Conservation (phyloP, 2,888 invertebrate genomes). For the Scaptomyza reducta region DNA sequence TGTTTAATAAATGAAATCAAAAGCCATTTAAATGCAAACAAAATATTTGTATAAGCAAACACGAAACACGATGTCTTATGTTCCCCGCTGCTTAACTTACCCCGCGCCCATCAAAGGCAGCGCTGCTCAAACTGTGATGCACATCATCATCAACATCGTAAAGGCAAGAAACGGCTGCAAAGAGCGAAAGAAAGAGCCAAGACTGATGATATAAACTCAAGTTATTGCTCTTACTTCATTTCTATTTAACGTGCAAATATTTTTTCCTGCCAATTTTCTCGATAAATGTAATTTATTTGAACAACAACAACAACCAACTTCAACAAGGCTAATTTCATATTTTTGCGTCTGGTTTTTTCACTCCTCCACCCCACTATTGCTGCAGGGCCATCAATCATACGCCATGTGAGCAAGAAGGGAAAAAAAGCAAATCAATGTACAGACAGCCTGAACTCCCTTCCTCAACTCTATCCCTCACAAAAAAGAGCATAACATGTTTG, state of each 20-base stretch:
- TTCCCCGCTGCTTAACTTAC: constrained; percentile 18
- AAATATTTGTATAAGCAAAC: constrained; percentile 24
- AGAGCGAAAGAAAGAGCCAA: background rate
- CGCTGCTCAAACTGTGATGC: constrained; percentile 24
- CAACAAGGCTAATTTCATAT: constrained; percentile 65
- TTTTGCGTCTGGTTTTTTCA: constrained; percentile 52
- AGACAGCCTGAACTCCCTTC: constrained; percentile 1
- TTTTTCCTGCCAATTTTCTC: constrained; percentile 68
- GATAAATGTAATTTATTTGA: constrained; percentile 69
- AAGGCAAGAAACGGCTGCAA: constrained; percentile 8
- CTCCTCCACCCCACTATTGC: constrained; percentile 6
- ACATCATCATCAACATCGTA: constrained; percentile 30
- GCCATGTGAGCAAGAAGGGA: constrained; percentile 62
- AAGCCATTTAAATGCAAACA: constrained; percentile 41
- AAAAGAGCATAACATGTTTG: constrained; percentile 15
- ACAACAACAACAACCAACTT: constrained; percentile 28
- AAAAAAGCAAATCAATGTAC: constrained; percentile 47
- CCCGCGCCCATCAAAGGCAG: constrained; percentile 18
- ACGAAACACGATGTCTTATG: background rate
- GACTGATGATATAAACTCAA: constrained; percentile 1
- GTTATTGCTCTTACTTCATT: constrained; percentile 56
- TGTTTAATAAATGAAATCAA: constrained; percentile 45
- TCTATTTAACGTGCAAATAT: constrained; percentile 73
- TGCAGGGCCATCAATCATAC: constrained; percentile 78
- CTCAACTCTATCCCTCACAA: background rate